These are phyloP conservation scores for Piezodorus guildinii DNA, from an alignment of 1,140 invertebrate species.

Conservation along the genomic window DNA sequence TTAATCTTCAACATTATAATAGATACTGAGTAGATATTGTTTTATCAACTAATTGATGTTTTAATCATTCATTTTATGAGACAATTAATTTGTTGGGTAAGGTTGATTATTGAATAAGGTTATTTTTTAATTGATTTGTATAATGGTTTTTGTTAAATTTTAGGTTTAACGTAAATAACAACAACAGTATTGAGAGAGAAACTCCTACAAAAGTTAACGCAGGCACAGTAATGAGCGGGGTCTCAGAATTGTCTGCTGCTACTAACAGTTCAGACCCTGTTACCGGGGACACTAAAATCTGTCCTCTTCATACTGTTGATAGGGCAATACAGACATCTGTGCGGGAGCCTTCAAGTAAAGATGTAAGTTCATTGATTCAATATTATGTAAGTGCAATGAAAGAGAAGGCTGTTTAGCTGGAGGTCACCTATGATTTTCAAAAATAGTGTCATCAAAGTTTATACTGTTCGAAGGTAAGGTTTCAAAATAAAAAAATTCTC, in stretches of 20 bases:
- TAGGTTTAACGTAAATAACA: slow-evolving; percentile 41
- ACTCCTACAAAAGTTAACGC: slow-evolving; percentile 17
- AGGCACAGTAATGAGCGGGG: slow-evolving; percentile 15
- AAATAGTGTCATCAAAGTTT: too few species aligned
- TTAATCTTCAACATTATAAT: too few species aligned
- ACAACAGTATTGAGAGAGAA: slow-evolving; percentile 32
- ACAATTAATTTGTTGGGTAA: too few species aligned
- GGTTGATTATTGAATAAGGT: too few species aligned
- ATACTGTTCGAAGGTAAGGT: too few species aligned
- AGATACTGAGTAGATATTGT: too few species aligned
- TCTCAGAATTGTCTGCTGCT: slow-evolving; percentile 9
- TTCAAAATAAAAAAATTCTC: too few species aligned
- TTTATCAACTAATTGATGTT: too few species aligned
- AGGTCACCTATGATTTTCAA: too few species aligned
- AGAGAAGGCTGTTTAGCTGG: too few species aligned
- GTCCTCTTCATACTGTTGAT: slow-evolving; percentile 48
- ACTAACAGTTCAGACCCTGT: neutral
- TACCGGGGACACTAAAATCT: slow-evolving; percentile 27
- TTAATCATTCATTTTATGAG: too few species aligned
- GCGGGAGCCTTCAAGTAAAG: slow-evolving; percentile 16
- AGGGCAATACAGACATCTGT: slow-evolving; percentile 58
- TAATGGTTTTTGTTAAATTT: neutral
- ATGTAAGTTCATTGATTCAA: neutral
- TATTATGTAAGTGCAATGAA: neutral
- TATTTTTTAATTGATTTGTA: too few species aligned